A percentile compares a stretch with the other conserved stretches of the same genome.
Evolutionary conservation across 2,888 invertebrate species (phyloP).

Genomic region (Antheraea assamensis): DNA sequence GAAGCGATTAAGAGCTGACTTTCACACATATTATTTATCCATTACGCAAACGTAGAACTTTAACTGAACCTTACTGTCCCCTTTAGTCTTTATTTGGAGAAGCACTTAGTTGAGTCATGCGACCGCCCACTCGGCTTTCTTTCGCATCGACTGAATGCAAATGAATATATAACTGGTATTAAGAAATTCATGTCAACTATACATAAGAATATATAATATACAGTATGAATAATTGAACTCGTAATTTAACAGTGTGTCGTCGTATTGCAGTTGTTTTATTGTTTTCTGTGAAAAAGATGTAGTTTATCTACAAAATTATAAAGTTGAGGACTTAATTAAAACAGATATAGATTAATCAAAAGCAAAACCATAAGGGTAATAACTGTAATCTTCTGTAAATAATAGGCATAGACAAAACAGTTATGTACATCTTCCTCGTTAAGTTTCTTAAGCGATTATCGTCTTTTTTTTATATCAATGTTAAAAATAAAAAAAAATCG

Average conservation of each 20-base stretch:
- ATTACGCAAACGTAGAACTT: constrained; percentile 53
- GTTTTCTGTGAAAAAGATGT: background rate
- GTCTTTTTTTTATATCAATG: too few species aligned
- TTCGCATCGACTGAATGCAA: constrained; percentile 16
- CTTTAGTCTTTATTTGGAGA: constrained; percentile 49
- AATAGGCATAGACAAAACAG: too few species aligned
- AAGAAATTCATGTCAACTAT: background rate
- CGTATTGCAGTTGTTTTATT: background rate
- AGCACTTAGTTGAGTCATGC: constrained; percentile 47
- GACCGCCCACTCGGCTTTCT: constrained; percentile 30
- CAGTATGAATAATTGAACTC: background rate
- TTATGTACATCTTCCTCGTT: too few species aligned
- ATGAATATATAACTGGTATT: constrained; percentile 8
- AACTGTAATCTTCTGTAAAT: too few species aligned
- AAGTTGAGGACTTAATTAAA: too few species aligned
- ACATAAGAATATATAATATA: background rate
- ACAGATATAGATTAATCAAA: too few species aligned
- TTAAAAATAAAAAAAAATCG: too few species aligned
- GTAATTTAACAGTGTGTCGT: background rate
- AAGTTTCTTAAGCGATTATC: too few species aligned
- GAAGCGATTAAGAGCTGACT: constrained; percentile 53
- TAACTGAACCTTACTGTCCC: constrained; percentile 24
- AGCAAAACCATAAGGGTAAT: too few species aligned
- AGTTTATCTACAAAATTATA: too few species aligned
- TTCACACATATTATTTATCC: constrained; percentile 50